Base-by-base conservation (phyloP, 1,140 invertebrate genomes). In the Zaprionus tsacasi region DNA sequence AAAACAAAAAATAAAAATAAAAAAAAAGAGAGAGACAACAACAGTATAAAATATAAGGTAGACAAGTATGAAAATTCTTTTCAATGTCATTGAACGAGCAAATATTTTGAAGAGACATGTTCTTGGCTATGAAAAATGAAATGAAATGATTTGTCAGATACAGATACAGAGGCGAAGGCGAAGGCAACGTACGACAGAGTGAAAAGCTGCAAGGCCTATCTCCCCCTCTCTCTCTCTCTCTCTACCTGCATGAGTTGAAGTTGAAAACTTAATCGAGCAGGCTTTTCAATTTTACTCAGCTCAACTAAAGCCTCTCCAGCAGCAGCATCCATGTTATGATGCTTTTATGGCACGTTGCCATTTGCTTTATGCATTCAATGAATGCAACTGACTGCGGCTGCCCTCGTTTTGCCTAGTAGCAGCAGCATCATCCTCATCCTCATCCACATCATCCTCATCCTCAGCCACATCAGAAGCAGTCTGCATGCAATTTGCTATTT, bases 81-180 rank as follows among this genome's bases (percentile, higher is more conserved):
- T 88, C 85, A 88, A 88, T 88, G 83, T 89, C 83, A 89, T 85
- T 89, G 83, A 81, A 85, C 83, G 83, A 81, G 50, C 57, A 81
- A 80, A 65, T 59, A 88, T 88, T 78, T 88, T 77, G 21, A 82
- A 86, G 69, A 87, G 76, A 79, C 36, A 7, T 11, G 56, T 63
- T 57, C 25, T 54, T 59, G 52, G 38, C 58, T 60, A 64, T 74
- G 82, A 79, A 79, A 81, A 77, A 78, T 70, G 64, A 87, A 80
- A 88, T 50, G 45, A 50, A 50, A 82, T 87, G 80, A 87, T 87
- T 88, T 87, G 79, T 88, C 80, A 88, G 72, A 66, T 78, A 87
- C 45, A 48, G 45, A 8, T 3, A 6, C 27, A 30, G 3, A 30
- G 27, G 27, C 27, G 27, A 30, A 30, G 27, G n/a, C 87, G 73